Conservation (phyloP, 2,113 vertebrate species). For the Chaetodon trifascialis region DNA sequence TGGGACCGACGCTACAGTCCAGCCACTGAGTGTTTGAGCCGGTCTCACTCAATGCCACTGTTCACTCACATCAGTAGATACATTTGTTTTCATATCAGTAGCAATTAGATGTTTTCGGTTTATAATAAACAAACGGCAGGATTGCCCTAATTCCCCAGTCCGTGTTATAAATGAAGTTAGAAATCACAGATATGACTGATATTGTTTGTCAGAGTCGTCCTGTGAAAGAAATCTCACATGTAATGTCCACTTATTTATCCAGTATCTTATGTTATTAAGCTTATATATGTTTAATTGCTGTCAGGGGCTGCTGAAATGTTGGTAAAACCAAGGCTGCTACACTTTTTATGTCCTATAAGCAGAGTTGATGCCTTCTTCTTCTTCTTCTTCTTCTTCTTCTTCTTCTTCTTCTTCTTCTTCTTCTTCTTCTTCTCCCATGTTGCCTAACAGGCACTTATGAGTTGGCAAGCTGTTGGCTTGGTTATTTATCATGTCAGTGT, state of each 20-base stretch:
- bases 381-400: neutral
- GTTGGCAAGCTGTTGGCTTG: conserved; percentile 22
- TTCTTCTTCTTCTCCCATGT: neutral
- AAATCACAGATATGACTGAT: conserved; percentile 22
- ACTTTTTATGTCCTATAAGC: neutral
- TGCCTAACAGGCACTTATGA: conserved; percentile 6
- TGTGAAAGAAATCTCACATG: too few species aligned
- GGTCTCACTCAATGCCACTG: neutral
- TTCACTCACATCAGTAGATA: neutral
- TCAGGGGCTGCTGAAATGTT: neutral
- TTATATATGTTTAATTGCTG: neutral
- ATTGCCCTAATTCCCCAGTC: neutral
- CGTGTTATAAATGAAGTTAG: conserved; percentile 37
- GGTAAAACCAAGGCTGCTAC: neutral
- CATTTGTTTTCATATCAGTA: neutral
- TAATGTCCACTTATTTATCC: neutral
- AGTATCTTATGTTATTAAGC: too few species aligned
- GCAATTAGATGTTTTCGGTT: neutral
- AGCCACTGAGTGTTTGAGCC: neutral
- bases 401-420: neutral
- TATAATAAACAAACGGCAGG: neutral
- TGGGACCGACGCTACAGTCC: neutral
- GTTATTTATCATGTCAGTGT: conserved; percentile 57
- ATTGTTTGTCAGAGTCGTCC: neutral
- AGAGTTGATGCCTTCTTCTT: neutral